phyloP scores from a whole-genome alignment of 2,113 vertebrate species.

The Triplophysa rosa region DNA sequence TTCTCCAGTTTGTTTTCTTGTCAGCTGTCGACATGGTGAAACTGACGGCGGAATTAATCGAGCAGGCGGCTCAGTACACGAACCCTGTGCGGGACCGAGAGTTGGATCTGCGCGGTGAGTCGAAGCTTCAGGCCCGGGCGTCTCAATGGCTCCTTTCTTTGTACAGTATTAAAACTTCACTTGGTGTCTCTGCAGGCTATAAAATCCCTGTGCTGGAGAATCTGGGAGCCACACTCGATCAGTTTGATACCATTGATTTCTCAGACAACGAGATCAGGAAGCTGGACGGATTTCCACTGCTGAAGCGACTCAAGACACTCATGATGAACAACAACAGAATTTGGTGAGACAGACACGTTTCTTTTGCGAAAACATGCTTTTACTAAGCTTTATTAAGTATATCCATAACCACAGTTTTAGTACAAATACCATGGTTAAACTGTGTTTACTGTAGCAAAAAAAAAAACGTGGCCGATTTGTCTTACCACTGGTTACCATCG shows the following conservation, averaged over 20 bases:
- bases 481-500: too few species aligned
- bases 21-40: constrained; percentile 82
- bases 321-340: constrained; percentile 96
- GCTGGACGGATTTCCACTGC: constrained; percentile 90
- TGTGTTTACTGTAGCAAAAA: too few species aligned
- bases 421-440: too few species aligned
- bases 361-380: too few species aligned
- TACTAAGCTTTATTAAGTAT: too few species aligned
- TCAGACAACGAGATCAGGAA: constrained; percentile 97
- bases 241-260: constrained; percentile 96
- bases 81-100: constrained; percentile 91
- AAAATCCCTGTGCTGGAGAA: constrained; percentile 98
- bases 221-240: constrained; percentile 92
- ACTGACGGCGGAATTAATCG: constrained; percentile 89
- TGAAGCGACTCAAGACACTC: constrained; percentile 87
- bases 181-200: constrained; percentile 71
- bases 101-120: constrained; percentile 85
- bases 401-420: too few species aligned
- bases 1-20: neutral
- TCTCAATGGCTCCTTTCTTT: neutral
- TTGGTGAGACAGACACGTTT: constrained; percentile 74
- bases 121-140: constrained; percentile 1
- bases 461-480: too few species aligned
- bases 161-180: neutral
- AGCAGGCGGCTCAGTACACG: constrained; percentile 94